A percentile compares a stretch with the other conserved stretches of the same genome.
These are phyloP conservation scores for Phrynocephalus versicolor DNA, from an alignment of 2,113 vertebrate species.

Conservation along the genomic window DNA sequence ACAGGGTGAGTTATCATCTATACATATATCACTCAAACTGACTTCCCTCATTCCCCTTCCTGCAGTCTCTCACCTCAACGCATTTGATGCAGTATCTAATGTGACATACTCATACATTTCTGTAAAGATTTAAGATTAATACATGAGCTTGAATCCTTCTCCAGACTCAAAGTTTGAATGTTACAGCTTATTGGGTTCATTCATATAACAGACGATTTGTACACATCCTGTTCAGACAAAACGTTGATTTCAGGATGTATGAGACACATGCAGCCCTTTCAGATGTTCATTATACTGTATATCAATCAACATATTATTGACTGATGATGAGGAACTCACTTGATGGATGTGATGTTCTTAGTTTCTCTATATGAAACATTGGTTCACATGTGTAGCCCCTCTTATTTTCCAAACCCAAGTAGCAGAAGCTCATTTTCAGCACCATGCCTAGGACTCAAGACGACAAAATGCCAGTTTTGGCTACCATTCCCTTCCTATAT, in stretches of 20 bases:
- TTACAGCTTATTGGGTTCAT: no score
- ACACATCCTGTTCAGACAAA: no score
- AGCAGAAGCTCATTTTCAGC: neutral
- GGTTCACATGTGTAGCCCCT: neutral
- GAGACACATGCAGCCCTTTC: neutral
- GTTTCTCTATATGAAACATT: neutral
- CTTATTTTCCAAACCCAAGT: neutral
- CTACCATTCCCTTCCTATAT: neutral
- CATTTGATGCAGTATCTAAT: neutral
- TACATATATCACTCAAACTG: neutral
- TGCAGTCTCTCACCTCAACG: neutral
- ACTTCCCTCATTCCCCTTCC: neutral
- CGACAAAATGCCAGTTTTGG: neutral
- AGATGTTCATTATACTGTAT: neutral
- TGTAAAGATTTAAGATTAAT: no score
- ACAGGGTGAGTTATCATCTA: no score
- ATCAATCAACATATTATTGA: conserved; percentile 13
- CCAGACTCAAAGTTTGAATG: no score
- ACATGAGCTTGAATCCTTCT: no score
- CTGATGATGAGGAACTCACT: conserved; percentile 3
- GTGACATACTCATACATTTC: no score
- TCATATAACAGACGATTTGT: no score
- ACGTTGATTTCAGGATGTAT: no score
- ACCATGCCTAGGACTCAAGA: neutral
- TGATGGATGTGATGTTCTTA: neutral